Evolutionary conservation across 2,113 vertebrate genomes (phyloP).

Genomic region (Cryptomyrus ogoouensis): DNA sequence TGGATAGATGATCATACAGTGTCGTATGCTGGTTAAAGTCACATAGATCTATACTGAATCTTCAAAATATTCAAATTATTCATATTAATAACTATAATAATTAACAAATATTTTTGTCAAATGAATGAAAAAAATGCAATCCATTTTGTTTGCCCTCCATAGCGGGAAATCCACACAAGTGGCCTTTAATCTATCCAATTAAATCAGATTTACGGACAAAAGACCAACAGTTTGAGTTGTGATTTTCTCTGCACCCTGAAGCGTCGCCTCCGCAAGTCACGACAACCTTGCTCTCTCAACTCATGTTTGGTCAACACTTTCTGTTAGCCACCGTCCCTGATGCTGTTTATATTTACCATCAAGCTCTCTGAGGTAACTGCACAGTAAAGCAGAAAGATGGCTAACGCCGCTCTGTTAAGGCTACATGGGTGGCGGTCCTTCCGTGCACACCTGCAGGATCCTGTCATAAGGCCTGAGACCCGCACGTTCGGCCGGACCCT

Average conservation of each 20-base stretch:
- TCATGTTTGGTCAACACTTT: background rate
- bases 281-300: background rate
- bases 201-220: background rate
- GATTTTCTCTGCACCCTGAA: background rate
- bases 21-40: background rate
- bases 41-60: background rate
- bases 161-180: background rate
- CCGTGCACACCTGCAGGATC: conserved; percentile 82
- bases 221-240: background rate
- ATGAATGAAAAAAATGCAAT: background rate
- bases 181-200: background rate
- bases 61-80: background rate
- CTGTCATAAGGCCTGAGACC: conserved; percentile 89
- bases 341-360: conserved; percentile 15
- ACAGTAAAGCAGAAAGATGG: background rate
- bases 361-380: background rate
- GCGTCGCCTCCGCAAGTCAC: background rate
- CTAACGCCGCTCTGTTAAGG: background rate
- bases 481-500: conserved; percentile 85
- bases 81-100: background rate
- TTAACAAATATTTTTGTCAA: background rate
- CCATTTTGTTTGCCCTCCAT: background rate
- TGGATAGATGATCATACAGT: background rate
- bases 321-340: background rate
- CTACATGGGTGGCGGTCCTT: background rate